Conservation (phyloP, 2,888 invertebrate species). For the Acrocyrtus sp. region DNA sequence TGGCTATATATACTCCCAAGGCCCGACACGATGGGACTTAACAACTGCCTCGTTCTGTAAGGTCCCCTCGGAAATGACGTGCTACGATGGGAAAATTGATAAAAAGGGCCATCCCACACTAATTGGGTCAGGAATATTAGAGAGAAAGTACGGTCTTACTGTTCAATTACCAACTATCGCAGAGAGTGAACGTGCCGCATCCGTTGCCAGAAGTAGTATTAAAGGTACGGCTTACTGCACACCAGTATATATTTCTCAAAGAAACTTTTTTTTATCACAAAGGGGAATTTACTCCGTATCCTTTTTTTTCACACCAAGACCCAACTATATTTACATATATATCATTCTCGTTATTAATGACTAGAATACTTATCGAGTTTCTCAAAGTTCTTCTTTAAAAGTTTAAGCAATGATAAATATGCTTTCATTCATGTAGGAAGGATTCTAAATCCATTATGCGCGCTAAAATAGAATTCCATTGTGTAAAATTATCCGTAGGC, state of each 20-base stretch:
- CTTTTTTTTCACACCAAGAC: too few relatives aligned
- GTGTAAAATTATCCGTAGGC: too few relatives aligned
- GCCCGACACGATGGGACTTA: slow-evolving; percentile 52
- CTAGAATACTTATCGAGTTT: too few relatives aligned
- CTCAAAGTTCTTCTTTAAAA: too few relatives aligned
- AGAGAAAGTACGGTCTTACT: slow-evolving; percentile 58
- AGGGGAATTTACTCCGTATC: too few relatives aligned
- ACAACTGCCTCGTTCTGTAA: slow-evolving; percentile 57
- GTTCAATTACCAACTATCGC: slow-evolving; percentile 58
- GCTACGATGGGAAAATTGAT: slow-evolving; percentile 59
- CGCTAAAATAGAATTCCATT: too few relatives aligned
- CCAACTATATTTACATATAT: neutral
- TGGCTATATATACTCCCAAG: slow-evolving; percentile 54
- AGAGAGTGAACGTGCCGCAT: slow-evolving; percentile 54
- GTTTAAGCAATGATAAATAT: too few relatives aligned
- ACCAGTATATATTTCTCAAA: too few relatives aligned
- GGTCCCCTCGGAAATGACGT: slow-evolving; percentile 58
- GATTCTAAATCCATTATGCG: too few relatives aligned
- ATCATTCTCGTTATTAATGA: too few relatives aligned
- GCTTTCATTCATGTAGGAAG: too few relatives aligned
- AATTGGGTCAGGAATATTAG: slow-evolving; percentile 56
- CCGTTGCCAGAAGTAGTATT: slow-evolving; percentile 48
- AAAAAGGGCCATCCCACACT: slow-evolving; percentile 54
- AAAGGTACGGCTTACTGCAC: slow-evolving; percentile 44
- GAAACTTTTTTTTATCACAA: too few relatives aligned